phyloP scores from a whole-genome alignment of 2,113 vertebrate genomes.

The Rhynchomys soricoides region DNA sequence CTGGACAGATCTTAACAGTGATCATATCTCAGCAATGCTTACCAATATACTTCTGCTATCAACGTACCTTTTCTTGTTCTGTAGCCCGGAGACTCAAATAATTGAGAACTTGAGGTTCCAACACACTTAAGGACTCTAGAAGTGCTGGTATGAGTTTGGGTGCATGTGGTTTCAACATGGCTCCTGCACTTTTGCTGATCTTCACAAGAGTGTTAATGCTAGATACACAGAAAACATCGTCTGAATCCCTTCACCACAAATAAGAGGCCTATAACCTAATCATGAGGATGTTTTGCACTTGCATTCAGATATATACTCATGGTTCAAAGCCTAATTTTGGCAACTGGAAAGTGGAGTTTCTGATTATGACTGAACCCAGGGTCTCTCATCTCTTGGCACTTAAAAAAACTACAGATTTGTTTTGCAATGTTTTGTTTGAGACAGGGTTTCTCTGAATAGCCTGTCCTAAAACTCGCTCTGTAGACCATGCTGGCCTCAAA shows the following conservation, averaged over 20 bases:
- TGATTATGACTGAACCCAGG: neutral
- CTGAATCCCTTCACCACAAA: neutral
- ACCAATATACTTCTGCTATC: neutral
- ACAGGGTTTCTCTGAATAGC: no score
- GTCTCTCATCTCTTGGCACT: neutral
- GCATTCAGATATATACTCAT: neutral
- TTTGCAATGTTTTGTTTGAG: no score
- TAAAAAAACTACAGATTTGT: neutral
- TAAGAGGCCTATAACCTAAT: neutral
- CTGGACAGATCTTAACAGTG: neutral
- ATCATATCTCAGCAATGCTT: neutral
- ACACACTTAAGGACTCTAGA: slow-evolving; percentile 94
- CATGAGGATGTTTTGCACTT: neutral
- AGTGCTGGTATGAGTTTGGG: slow-evolving; percentile 95
- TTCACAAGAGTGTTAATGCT: slow-evolving; percentile 99
- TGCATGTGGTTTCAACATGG: slow-evolving; percentile 95
- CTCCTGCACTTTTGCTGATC: slow-evolving; percentile 97
- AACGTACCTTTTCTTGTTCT: slow-evolving; percentile 97
- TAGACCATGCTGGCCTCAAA: no score
- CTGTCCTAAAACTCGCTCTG: no score
- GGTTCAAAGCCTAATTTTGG: neutral
- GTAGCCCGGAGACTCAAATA: slow-evolving; percentile 97
- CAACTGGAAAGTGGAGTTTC: neutral
- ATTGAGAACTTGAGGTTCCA: slow-evolving; percentile 98
- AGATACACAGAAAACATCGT: slow-evolving; percentile 54